Conservation (phyloP, 2,888 invertebrate genomes). For the Cataglyphis cursor region DNA sequence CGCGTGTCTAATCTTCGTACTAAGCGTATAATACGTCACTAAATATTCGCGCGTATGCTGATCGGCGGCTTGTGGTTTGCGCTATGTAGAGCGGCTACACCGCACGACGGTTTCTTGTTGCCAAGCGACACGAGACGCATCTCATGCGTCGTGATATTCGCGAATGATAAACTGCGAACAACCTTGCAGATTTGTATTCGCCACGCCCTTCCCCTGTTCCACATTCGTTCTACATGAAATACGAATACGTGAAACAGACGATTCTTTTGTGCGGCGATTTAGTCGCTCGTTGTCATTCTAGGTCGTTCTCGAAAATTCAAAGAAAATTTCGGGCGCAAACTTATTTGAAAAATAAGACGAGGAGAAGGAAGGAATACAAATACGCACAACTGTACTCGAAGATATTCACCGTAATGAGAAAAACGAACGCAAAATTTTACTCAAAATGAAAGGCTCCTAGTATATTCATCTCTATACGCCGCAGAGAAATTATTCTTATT, state of each 20-base stretch:
- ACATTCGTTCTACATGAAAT: constrained; percentile 18
- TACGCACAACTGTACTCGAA: constrained; percentile 1
- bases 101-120: constrained; percentile 40
- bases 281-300: neutral
- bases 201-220: neutral
- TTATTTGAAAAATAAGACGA: constrained; percentile 20
- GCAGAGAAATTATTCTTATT: constrained; percentile 16
- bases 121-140: constrained; percentile 11
- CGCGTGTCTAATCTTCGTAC: constrained; percentile 36
- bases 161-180: constrained; percentile 39
- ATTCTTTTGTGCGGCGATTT: constrained; percentile 18
- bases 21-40: constrained; percentile 45
- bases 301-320: constrained; percentile 31
- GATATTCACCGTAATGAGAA: neutral
- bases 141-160: constrained; percentile 7
- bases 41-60: constrained; percentile 46
- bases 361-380: constrained; percentile 8
- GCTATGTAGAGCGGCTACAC: neutral
- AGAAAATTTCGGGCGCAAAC: constrained; percentile 22
- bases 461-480: neutral
- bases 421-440: constrained; percentile 10
- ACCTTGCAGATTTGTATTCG: constrained; percentile 32
- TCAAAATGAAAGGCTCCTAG: neutral
- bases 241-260: constrained; percentile 18
- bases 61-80: constrained; percentile 50